Base-by-base conservation (phyloP, 2,888 invertebrate species). In the Deilephila porcellus region DNA sequence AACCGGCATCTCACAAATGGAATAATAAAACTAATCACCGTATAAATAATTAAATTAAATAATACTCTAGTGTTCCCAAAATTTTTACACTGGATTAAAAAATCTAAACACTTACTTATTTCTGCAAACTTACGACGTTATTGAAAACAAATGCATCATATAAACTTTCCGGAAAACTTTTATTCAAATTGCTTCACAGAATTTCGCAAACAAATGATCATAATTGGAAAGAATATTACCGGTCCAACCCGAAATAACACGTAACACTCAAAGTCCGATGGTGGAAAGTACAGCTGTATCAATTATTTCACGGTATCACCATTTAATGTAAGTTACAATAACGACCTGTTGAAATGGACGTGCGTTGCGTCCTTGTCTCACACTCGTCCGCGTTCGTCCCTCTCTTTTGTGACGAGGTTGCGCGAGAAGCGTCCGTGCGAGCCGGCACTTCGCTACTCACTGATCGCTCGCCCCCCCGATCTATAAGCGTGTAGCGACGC, bases 281-380 rank as follows among this genome's bases (percentile, higher is more conserved):
- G 86, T 88, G 86, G 85, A 87, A 88, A 83, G 85, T 85, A 85
- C 83, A 86, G 81, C 82, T 81, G 85, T 88, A 88, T 87, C 86
- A 92, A 92, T 90, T 89, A 92, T 91, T 89, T 86, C 89, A 90
- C 89, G 83, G 85, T 89, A 92, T 90, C 92, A 90, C 92, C 91
- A 91, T 91, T 93, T 90, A 92, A 89, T 89, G 83, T 87, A 85
- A 90, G 90, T 90, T 90, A 91, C 91, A 91, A 90, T 93, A 93
- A 92, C 92, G 93, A 94, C 94, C 94, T 94, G 94, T 93, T 94
- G 94, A 93, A 91, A 88, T 84, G 88, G 85, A 83, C 81, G 76
- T 83, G 78, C 82, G 85, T 81, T 83, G 85, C 83, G 87, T 93
- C 93, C 85, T 87, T 85, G 84, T 93, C 91, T 89, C 90, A 78